Conservation (phyloP, 1,140 invertebrate genomes). For the Ceratina japonica region DNA sequence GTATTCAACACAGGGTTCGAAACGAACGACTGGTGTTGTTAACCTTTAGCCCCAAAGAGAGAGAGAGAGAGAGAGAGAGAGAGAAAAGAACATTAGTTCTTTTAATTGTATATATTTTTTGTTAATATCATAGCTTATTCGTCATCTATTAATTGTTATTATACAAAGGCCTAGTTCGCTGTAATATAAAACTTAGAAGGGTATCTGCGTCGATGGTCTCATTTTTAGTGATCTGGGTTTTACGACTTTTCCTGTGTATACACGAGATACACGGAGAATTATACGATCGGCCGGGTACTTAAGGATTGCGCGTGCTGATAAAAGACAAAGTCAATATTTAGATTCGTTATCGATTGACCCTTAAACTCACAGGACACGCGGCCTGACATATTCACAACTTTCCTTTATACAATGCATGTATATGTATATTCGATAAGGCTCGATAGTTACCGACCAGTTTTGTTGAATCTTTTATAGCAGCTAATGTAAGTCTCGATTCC, state of each 20-base stretch:
- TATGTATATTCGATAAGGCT: background rate
- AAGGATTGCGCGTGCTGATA: conserved; percentile 31
- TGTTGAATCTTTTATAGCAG: background rate
- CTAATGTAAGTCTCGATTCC: background rate
- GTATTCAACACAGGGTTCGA: background rate
- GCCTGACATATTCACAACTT: background rate
- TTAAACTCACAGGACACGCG: conserved; percentile 32
- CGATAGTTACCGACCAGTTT: background rate
- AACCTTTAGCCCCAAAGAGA: background rate
- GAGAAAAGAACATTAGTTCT: too few relatives aligned
- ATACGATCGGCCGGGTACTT: conserved; percentile 18
- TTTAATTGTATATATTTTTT: too few relatives aligned
- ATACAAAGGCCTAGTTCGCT: background rate
- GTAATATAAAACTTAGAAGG: conserved; percentile 7
- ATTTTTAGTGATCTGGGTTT: conserved; percentile 33
- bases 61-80: too few relatives aligned
- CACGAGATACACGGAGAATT: conserved; percentile 34
- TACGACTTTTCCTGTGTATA: conserved; percentile 26
- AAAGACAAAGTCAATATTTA: conserved; percentile 49
- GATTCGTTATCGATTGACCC: conserved; percentile 55
- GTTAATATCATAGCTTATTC: background rate
- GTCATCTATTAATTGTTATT: background rate
- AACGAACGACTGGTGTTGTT: conserved; percentile 4
- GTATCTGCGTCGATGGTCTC: conserved; percentile 16
- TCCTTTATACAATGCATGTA: background rate